Percentiles rank a stretch among this genome's conserved stretches.
Evolutionary conservation across 1,140 invertebrate genomes (phyloP).

Genomic region (Homarus americanus): DNA sequence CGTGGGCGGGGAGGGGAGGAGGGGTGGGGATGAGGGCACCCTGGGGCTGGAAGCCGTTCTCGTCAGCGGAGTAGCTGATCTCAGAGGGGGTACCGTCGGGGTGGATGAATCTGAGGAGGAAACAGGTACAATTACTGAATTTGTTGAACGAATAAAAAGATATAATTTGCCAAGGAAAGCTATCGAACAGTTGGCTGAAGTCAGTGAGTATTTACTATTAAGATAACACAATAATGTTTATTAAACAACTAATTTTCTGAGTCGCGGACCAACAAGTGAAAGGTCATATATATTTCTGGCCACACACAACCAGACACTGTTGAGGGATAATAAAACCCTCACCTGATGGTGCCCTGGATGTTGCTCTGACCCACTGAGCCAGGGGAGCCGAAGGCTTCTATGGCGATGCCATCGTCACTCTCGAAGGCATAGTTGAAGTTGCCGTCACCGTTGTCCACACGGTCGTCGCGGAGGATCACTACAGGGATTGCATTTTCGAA

Average conservation of each 20-base stretch:
- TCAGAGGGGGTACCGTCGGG: slow-evolving; percentile 10
- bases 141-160: no score
- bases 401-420: slow-evolving; percentile 4
- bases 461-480: slow-evolving; percentile 14
- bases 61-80: slow-evolving; percentile 43
- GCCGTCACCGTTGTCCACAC: neutral
- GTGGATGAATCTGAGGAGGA: neutral
- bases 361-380: slow-evolving; percentile 1
- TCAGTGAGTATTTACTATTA: no score
- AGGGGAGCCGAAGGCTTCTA: neutral
- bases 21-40: slow-evolving; percentile 21
- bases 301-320: no score
- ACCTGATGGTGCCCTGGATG: slow-evolving; percentile 22
- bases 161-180: no score
- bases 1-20: slow-evolving; percentile 42
- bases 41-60: slow-evolving; percentile 32
- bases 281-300: no score
- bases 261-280: no score
- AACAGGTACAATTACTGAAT: no score
- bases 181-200: no score
- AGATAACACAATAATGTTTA: no score
- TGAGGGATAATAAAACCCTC: no score
- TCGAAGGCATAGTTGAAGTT: slow-evolving; percentile 36
- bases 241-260: no score
- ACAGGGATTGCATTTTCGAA: neutral